Conservation (phyloP, 2,797 vertebrate species). For the Distichodus sexfasciatus region DNA sequence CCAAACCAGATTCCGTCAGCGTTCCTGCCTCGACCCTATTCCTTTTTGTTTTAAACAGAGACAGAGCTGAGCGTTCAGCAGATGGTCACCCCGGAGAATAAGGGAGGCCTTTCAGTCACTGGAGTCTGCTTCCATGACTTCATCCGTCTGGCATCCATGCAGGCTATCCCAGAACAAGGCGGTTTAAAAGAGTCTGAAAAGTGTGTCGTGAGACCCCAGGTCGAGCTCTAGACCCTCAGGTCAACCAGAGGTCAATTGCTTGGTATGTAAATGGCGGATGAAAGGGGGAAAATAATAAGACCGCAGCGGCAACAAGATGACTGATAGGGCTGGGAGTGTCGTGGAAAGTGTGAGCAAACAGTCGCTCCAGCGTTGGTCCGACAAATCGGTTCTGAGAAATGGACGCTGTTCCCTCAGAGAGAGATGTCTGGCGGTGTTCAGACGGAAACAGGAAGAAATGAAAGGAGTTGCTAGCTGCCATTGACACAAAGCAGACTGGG, state of each 20-base stretch:
- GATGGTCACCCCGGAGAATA: conserved; percentile 65
- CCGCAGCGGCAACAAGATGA: conserved; percentile 37
- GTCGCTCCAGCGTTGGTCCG: background rate
- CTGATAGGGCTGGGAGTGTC: conserved; percentile 23
- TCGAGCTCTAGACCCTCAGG: conserved; percentile 24
- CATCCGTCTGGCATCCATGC: conserved; percentile 60
- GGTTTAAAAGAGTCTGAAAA: conserved; percentile 33
- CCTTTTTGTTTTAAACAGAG: conserved; percentile 61
- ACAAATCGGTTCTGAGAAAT: background rate
- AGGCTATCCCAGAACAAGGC: conserved; percentile 36
- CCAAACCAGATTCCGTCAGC: conserved; percentile 59
- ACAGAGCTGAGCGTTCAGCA: conserved; percentile 65
- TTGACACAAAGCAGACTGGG: background rate
- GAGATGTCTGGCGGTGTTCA: background rate
- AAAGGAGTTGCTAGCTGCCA: background rate
- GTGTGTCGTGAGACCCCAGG: conserved; percentile 19
- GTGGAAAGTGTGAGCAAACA: background rate
- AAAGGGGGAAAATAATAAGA: conserved; percentile 40
- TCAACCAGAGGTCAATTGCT: conserved; percentile 48
- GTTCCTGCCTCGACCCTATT: conserved; percentile 45
- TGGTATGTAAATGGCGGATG: conserved; percentile 33
- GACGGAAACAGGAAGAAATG: conserved; percentile 25
- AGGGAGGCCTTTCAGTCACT: conserved; percentile 64
- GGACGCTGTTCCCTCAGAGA: too few relatives aligned
- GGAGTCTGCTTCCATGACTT: conserved; percentile 62